Percentiles rank a stretch among this genome's conserved stretches.
phyloP scores from a whole-genome alignment of 2,797 vertebrate species.

The Spinibarbus caldwelli region DNA sequence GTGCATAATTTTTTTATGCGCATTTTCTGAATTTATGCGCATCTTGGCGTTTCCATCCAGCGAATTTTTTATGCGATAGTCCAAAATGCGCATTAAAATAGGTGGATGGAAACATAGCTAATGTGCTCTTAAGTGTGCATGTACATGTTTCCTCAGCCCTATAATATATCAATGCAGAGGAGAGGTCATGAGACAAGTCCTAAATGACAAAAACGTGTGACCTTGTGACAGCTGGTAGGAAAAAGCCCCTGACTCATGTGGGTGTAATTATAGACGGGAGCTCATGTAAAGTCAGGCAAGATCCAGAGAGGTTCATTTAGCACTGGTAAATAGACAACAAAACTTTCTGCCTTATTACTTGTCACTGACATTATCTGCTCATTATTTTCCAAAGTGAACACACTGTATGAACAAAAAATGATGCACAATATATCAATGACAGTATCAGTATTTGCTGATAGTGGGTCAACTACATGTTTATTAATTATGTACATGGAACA shows the following conservation, averaged over 20 bases:
- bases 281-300: slow-evolving; percentile 8
- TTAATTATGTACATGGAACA: background rate
- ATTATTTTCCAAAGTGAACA: background rate
- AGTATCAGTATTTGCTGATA: background rate
- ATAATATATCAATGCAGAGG: background rate
- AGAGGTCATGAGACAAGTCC: slow-evolving; percentile 31
- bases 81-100: too few relatives aligned
- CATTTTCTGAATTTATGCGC: too few relatives aligned
- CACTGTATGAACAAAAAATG: background rate
- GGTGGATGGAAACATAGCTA: too few relatives aligned
- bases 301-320: background rate
- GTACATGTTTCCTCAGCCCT: background rate
- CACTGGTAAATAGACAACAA: background rate
- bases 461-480: background rate
- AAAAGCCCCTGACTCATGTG: slow-evolving; percentile 10
- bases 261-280: slow-evolving; percentile 51
- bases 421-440: background rate
- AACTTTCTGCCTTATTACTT: background rate
- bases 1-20: too few relatives aligned
- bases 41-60: too few relatives aligned
- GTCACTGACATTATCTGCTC: background rate
- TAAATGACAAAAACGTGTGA: slow-evolving; percentile 33
- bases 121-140: background rate
- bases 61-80: too few relatives aligned
- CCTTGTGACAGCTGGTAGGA: slow-evolving; percentile 41